Base-by-base conservation (phyloP, 2,113 vertebrate species). In the Nestor notabilis region DNA sequence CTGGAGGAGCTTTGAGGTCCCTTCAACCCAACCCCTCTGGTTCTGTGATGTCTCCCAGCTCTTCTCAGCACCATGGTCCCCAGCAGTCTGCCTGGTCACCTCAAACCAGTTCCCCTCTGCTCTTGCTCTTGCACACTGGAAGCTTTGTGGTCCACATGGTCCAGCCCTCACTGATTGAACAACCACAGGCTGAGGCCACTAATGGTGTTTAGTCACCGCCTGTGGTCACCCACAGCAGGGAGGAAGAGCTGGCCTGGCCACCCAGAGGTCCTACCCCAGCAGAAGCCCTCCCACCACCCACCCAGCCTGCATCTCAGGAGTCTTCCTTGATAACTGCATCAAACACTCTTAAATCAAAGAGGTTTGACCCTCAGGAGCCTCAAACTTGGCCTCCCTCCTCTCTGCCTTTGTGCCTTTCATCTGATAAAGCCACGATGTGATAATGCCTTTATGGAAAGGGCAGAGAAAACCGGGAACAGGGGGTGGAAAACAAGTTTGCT, bases 401-500 rank as follows among this genome's bases (percentile, higher is more conserved):
- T 41, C 31, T 39, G 63, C 35, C 47, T 75, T 17, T 15, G 28
- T 41, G 82, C 75, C 75, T 89, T 93, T 93, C 72, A 53, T 53
- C 88, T 83, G 88, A 80, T 89, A 89, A 83, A 60, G 52, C 68
- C 2, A 29, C 35, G 2, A 6, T 37, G 41, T 17, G 84, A 64
- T 72, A 64, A 84, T 4, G 35, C 71, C 60, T 37, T 56, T 31
- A 28, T 31, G 56, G 89, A 58, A 88, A 56, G 86, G 74, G 33
- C 41, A 33, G 44, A 52, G 56, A 92, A 83, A 16, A 49, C 50
- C 50, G 41, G 80, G 61, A 90, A 58, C 74, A 35, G 70, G 78
- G 74, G 56, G 47, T 83, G 72, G 92, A 92, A 94, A 96, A 56
- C 60, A 69, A 91, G 43, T 79, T 90, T 77, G 61, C 35, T 91